Conservation (phyloP, 2,113 vertebrate species). For the Kobus ellipsiprymnus region DNA sequence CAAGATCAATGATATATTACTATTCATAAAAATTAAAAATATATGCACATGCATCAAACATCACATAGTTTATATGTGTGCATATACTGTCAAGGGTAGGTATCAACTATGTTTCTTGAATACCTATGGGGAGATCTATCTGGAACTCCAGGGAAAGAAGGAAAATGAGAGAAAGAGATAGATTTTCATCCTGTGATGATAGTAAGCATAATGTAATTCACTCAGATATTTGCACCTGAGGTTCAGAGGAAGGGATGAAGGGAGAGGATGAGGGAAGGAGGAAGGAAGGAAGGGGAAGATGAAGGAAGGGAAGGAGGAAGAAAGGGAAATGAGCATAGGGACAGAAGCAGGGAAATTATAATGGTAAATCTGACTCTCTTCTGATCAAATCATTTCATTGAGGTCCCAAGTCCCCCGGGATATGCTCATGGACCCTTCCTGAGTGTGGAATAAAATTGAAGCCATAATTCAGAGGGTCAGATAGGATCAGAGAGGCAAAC, state of each 20-base stretch:
- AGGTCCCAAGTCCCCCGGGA: conserved; percentile 42
- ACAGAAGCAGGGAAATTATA: background rate
- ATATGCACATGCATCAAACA: background rate
- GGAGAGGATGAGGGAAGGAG: background rate
- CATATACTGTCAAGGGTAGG: background rate
- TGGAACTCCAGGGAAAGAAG: background rate
- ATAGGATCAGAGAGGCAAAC: conserved; percentile 49
- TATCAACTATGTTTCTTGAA: background rate
- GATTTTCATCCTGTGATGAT: background rate
- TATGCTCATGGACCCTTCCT: conserved; percentile 57
- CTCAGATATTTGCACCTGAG: background rate
- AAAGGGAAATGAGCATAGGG: background rate
- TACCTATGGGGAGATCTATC: background rate
- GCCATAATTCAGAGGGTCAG: conserved; percentile 48
- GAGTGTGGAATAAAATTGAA: conserved; percentile 24
- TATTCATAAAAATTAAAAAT: background rate
- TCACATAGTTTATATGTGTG: background rate
- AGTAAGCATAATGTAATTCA: background rate
- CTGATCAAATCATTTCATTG: background rate
- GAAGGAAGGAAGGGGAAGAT: no score
- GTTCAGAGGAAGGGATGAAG: background rate
- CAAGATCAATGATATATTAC: background rate
- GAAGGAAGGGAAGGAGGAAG: background rate
- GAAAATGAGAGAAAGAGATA: background rate
- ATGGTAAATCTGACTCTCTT: background rate